These are phyloP conservation scores for Paracanthobrama guichenoti DNA, from an alignment of 2,113 vertebrate species.

Conservation along the genomic window DNA sequence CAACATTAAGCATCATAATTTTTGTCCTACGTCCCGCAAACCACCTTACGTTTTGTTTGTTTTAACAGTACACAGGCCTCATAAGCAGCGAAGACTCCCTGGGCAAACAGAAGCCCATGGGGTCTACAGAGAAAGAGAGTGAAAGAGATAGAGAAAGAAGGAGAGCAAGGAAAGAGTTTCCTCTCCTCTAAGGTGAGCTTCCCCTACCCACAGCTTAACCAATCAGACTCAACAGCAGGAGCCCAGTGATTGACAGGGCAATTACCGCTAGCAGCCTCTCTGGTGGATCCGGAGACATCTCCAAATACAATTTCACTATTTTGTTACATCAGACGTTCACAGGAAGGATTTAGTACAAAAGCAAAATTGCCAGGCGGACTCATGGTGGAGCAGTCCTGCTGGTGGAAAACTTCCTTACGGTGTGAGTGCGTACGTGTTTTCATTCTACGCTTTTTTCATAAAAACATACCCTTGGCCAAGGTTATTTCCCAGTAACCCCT, in stretches of 20 bases:
- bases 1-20: background rate
- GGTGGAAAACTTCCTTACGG: constrained; percentile 54
- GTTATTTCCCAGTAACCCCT: constrained; percentile 64
- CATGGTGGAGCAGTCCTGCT: constrained; percentile 54
- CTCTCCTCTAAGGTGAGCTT: constrained; percentile 60
- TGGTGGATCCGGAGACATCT: constrained; percentile 75
- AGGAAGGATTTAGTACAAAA: constrained; percentile 71
- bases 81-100: background rate
- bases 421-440: constrained; percentile 48
- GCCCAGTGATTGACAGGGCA: constrained; percentile 82
- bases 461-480: constrained; percentile 72
- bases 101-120: background rate
- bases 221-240: constrained; percentile 72
- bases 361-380: constrained; percentile 60
- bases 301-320: constrained; percentile 81
- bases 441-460: constrained; percentile 42
- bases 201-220: constrained; percentile 67
- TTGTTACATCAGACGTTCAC: constrained; percentile 74
- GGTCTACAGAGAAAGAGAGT: constrained; percentile 16
- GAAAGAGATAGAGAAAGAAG: constrained; percentile 40
- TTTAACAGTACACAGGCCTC: background rate
- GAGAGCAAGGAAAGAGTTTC: constrained; percentile 44
- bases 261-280: constrained; percentile 78
- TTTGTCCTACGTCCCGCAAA: background rate
- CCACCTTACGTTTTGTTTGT: background rate